These are phyloP conservation scores for Heliothis peltigera DNA, from an alignment of 2,888 invertebrate species.

Conservation along the genomic window DNA sequence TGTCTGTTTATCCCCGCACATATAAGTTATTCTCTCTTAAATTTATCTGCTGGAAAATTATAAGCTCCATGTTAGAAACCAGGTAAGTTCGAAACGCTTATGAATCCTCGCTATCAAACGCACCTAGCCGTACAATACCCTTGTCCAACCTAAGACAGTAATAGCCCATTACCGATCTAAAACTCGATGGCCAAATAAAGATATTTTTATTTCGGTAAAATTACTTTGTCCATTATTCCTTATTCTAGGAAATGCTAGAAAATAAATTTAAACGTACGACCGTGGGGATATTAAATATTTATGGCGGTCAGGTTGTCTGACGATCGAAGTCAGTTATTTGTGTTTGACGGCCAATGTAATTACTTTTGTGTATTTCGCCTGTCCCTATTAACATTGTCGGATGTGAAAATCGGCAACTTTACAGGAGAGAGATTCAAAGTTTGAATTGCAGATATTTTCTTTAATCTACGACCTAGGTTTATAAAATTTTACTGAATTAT, in stretches of 20 bases:
- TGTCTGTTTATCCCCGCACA: too few species aligned
- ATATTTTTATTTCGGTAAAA: conserved; percentile 60
- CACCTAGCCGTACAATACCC: conserved; percentile 59
- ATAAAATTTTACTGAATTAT: too few species aligned
- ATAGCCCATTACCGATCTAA: conserved; percentile 65
- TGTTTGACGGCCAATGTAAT: background rate
- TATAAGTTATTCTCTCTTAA: too few species aligned
- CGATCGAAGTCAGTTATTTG: conserved; percentile 25
- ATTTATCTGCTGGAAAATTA: too few species aligned
- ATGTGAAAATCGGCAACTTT: too few species aligned
- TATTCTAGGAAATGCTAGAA: background rate
- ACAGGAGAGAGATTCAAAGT: too few species aligned
- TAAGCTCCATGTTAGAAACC: too few species aligned
- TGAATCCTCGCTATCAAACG: conserved; percentile 31
- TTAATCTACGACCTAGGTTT: too few species aligned
- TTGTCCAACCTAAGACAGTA: conserved; percentile 69
- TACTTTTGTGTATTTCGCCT: background rate
- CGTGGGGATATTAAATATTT: conserved; percentile 11
- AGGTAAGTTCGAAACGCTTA: background rate
- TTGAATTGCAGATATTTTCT: too few species aligned
- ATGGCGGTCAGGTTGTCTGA: conserved; percentile 9
- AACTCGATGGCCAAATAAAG: conserved; percentile 63
- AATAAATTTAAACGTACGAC: conserved; percentile 11
- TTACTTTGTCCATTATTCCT: conserved; percentile 15
- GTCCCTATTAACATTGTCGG: too few species aligned